A percentile compares a stretch with the other conserved stretches of the same genome.
Conservation (phyloP, 2,888 invertebrate species). For the Nasonia oneida region DNA sequence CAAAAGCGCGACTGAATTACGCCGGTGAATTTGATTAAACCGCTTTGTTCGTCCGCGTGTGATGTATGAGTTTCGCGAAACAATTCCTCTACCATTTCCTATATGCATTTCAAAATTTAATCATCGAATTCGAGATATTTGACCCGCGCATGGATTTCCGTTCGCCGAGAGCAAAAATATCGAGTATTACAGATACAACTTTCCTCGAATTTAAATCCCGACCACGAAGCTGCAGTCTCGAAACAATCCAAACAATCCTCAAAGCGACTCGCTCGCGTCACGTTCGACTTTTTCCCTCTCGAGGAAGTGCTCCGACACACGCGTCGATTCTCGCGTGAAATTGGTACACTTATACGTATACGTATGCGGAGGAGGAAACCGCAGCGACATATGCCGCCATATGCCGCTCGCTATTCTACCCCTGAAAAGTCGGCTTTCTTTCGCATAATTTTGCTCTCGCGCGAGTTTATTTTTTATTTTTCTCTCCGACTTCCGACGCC, state of each 20-base stretch:
- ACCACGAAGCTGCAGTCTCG: too few species aligned
- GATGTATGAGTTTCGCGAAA: neutral
- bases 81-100: neutral
- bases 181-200: neutral
- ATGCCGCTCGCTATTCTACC: constrained; percentile 2
- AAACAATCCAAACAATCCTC: neutral
- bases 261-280: neutral
- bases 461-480: neutral
- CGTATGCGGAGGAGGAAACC: neutral
- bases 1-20: constrained; percentile 16
- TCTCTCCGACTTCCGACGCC: too few species aligned
- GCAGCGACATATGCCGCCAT: constrained; percentile 41
- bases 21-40: constrained; percentile 24
- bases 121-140: neutral
- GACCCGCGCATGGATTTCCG: neutral
- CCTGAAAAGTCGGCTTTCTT: neutral
- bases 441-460: neutral
- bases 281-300: neutral
- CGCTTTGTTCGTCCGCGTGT: neutral
- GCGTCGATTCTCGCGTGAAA: constrained; percentile 17
- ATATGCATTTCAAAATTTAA: neutral
- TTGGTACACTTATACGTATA: neutral
- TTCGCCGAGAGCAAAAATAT: neutral
- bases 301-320: neutral
- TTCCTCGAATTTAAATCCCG: neutral